These are phyloP conservation scores for Todus mexicanus DNA, from an alignment of 2,797 vertebrate species.

Conservation along the genomic window DNA sequence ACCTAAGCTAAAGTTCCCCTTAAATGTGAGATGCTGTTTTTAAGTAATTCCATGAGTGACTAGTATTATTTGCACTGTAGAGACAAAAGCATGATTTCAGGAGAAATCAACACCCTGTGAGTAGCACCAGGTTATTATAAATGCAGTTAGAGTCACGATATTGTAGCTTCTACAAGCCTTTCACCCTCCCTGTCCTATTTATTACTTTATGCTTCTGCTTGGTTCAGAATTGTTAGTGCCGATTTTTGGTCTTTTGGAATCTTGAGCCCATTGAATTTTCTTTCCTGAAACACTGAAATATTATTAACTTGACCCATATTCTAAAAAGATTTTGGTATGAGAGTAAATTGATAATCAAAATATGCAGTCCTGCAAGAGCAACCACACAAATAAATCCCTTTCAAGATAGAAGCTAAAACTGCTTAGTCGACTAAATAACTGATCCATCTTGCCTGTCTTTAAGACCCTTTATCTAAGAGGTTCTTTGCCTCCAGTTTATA, in stretches of 20 bases:
- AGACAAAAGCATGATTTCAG: neutral
- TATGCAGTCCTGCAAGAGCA: neutral
- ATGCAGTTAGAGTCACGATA: neutral
- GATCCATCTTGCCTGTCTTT: neutral
- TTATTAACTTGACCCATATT: neutral
- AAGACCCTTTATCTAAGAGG: neutral
- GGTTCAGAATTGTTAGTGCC: neutral
- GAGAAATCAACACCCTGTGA: neutral
- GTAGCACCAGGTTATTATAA: neutral
- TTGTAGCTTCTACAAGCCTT: neutral
- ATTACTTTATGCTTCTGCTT: neutral
- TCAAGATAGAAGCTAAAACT: neutral
- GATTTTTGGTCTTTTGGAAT: neutral
- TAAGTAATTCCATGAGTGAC: neutral
- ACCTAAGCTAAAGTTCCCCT: neutral
- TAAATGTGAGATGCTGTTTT: neutral
- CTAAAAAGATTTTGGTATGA: neutral
- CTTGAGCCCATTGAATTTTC: neutral
- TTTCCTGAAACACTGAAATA: neutral
- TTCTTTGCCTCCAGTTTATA: neutral
- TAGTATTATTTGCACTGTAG: neutral
- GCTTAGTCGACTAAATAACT: neutral
- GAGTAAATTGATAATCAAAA: neutral
- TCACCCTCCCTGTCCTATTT: neutral
- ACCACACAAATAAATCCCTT: neutral